Evolutionary conservation across 2,888 invertebrate species (phyloP).

Genomic region (Clepsis dumicolana): DNA sequence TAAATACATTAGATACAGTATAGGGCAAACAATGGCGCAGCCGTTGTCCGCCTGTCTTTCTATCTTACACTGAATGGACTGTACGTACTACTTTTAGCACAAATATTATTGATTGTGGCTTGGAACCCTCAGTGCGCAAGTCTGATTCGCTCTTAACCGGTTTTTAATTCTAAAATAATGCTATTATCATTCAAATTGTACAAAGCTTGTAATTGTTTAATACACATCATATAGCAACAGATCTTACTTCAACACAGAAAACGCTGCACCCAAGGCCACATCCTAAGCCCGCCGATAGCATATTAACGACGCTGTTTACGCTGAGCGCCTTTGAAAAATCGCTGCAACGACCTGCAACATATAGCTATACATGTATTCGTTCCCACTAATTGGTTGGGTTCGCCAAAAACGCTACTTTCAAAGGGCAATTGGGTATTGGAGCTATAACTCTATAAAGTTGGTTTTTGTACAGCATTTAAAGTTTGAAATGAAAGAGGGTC

Average conservation of each 20-base stretch:
- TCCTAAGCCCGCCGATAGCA: slow-evolving; percentile 34
- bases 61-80: no score
- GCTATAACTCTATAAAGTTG: neutral
- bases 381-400: slow-evolving; percentile 33
- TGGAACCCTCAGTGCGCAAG: no score
- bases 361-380: neutral
- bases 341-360: slow-evolving; percentile 18
- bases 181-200: no score
- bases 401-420: slow-evolving; percentile 4
- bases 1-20: no score
- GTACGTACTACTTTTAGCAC: no score
- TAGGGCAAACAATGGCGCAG: no score
- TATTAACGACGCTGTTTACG: slow-evolving; percentile 40
- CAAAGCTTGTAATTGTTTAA: no score
- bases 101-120: no score
- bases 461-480: neutral
- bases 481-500: neutral
- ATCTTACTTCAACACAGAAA: neutral
- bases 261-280: slow-evolving; percentile 19
- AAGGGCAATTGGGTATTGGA: neutral
- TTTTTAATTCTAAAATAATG: no score
- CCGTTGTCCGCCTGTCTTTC: no score
- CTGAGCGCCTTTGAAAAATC: slow-evolving; percentile 36
- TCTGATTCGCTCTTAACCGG: no score
- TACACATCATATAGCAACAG: neutral